A percentile compares a stretch with the other conserved stretches of the same genome.
These are phyloP conservation scores for Oncorhynchus tshawytscha DNA, from an alignment of 2,113 vertebrate species.

Conservation along the genomic window DNA sequence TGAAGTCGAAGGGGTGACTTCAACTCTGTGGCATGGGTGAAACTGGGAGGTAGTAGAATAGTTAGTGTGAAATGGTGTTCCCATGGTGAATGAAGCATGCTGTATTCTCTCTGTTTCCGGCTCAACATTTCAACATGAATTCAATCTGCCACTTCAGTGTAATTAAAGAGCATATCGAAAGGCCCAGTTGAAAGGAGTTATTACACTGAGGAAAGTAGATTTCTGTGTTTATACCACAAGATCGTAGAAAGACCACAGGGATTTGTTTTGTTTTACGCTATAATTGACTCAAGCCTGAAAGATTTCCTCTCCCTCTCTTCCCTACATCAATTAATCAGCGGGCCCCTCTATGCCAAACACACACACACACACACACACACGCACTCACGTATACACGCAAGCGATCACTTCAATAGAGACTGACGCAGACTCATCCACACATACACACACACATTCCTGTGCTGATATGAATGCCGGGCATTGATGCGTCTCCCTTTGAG, in stretches of 20 bases:
- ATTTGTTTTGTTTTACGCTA: conserved; percentile 40
- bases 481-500: conserved; percentile 62
- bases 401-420: background rate
- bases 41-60: too few species aligned
- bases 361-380: background rate
- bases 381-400: background rate
- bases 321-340: conserved; percentile 58
- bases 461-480: conserved; percentile 61
- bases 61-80: too few species aligned
- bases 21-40: background rate
- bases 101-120: conserved; percentile 8
- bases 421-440: background rate
- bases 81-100: background rate
- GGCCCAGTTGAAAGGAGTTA: conserved; percentile 20
- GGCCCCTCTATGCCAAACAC: background rate
- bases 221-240: conserved; percentile 9
- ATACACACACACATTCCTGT: conserved; percentile 43
- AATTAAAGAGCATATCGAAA: conserved; percentile 32
- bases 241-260: conserved; percentile 21
- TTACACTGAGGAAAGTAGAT: conserved; percentile 4
- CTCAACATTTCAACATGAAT: conserved; percentile 27
- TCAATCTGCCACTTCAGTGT: conserved; percentile 10
- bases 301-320: conserved; percentile 48
- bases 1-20: background rate
- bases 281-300: conserved; percentile 41